phyloP scores from a whole-genome alignment of 2,888 invertebrate species.

The Oxyteleia sp. region DNA sequence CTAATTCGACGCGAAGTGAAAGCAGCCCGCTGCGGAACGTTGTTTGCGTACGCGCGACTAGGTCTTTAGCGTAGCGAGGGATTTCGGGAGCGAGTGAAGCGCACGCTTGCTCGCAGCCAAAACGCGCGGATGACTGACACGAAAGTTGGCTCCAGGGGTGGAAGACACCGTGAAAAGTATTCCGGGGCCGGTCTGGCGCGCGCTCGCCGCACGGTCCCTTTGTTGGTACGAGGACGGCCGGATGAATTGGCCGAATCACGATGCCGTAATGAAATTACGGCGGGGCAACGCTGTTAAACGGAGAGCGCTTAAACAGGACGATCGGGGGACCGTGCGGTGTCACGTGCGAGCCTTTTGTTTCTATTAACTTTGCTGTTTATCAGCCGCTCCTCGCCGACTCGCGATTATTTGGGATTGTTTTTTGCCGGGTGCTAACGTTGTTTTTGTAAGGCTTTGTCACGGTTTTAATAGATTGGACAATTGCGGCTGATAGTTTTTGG shows the following conservation, averaged over 20 bases:
- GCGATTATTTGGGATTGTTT: constrained; percentile 41
- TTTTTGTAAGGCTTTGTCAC: too few relatives aligned
- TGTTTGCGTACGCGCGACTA: background rate
- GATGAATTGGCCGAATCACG: constrained; percentile 69
- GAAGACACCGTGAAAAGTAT: constrained; percentile 61
- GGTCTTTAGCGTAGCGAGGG: constrained; percentile 9
- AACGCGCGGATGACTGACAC: constrained; percentile 69
- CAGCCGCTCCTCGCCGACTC: background rate
- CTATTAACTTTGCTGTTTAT: constrained; percentile 45
- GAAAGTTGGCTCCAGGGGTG: constrained; percentile 58
- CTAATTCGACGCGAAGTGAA: too few relatives aligned
- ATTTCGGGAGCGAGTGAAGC: constrained; percentile 4
- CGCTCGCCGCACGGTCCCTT: constrained; percentile 49
- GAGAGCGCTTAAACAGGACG: constrained; percentile 45
- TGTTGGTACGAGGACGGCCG: constrained; percentile 45
- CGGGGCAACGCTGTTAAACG: constrained; percentile 46
- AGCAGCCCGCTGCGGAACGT: background rate
- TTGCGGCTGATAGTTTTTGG: too few relatives aligned
- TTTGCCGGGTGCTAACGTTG: too few relatives aligned
- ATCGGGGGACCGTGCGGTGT: constrained; percentile 1
- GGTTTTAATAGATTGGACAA: too few relatives aligned
- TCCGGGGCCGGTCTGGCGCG: constrained; percentile 27
- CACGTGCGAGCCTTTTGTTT: constrained; percentile 57
- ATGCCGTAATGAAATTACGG: constrained; percentile 63
- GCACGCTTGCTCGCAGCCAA: constrained; percentile 45